A percentile compares a stretch with the other conserved stretches of the same genome.
Evolutionary conservation across 2,113 vertebrate genomes (phyloP).

Genomic region (Heloderma charlesbogerti): DNA sequence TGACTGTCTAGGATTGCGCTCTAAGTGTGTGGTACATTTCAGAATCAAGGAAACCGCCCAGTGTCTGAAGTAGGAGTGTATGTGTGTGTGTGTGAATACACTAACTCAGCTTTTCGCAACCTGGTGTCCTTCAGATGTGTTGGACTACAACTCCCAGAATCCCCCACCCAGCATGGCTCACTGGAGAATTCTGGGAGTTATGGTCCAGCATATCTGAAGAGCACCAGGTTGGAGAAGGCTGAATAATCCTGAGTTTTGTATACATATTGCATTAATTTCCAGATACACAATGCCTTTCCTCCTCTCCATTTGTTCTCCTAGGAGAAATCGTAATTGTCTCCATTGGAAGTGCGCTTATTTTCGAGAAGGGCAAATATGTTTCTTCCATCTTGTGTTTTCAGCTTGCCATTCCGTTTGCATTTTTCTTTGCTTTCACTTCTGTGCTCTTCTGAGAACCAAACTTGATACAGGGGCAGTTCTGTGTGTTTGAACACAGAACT

Average conservation of each 20-base stretch:
- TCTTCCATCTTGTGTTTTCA: constrained; percentile 11
- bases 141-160: too few relatives aligned
- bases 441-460: background rate
- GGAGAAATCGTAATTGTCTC: constrained; percentile 63
- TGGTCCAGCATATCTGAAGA: too few relatives aligned
- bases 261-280: constrained; percentile 40
- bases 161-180: too few relatives aligned
- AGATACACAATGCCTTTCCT: constrained; percentile 16
- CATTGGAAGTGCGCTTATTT: constrained; percentile 35
- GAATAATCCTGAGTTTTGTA: constrained; percentile 55
- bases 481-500: background rate
- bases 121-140: too few relatives aligned
- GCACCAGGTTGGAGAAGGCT: background rate
- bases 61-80: background rate
- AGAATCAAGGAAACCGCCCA: background rate
- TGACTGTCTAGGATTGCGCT: too few relatives aligned
- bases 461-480: background rate
- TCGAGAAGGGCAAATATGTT: constrained; percentile 24
- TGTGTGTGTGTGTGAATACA: background rate
- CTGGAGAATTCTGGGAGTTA: too few relatives aligned
- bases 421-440: constrained; percentile 4
- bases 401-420: constrained; percentile 8
- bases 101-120: background rate
- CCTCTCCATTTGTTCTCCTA: constrained; percentile 34
- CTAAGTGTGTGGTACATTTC: rapidly evolving